A percentile compares a stretch with the other conserved stretches of the same genome.
Evolutionary conservation across 2,888 invertebrate species (phyloP).

Genomic region (Drosophila barbarae): DNA sequence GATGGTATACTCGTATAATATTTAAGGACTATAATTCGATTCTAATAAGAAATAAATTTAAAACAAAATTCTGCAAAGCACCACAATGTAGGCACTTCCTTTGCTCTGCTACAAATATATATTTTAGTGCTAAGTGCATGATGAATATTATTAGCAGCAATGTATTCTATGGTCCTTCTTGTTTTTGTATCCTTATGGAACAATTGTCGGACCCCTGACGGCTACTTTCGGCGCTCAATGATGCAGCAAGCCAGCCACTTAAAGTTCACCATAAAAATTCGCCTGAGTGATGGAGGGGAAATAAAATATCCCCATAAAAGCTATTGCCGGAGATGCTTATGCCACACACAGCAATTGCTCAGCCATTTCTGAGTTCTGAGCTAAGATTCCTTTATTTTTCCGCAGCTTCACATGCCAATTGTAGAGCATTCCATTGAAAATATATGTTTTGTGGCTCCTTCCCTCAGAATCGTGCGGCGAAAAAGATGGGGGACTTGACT

Average conservation of each 20-base stretch:
- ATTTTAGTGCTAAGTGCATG: slow-evolving; percentile 9
- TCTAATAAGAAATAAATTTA: background rate
- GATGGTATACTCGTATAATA: background rate
- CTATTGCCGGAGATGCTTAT: slow-evolving; percentile 11
- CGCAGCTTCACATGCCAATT: slow-evolving; percentile 6
- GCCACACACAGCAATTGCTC: slow-evolving; percentile 14
- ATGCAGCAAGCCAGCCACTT: slow-evolving; percentile 51
- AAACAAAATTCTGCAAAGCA: background rate
- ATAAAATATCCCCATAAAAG: slow-evolving; percentile 46
- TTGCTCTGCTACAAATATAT: slow-evolving; percentile 6
- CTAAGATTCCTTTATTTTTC: slow-evolving; percentile 5
- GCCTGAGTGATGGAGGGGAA: slow-evolving; percentile 42
- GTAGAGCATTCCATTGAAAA: slow-evolving; percentile 9
- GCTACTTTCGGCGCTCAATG: slow-evolving; percentile 34
- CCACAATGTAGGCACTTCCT: background rate
- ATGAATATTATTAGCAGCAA: slow-evolving; percentile 17
- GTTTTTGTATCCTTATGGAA: slow-evolving; percentile 1
- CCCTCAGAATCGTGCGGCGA: background rate
- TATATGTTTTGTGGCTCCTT: slow-evolving; percentile 13
- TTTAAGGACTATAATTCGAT: background rate
- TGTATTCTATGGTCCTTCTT: slow-evolving; percentile 3
- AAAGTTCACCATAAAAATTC: slow-evolving; percentile 57
- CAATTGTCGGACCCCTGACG: slow-evolving; percentile 1
- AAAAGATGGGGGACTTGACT: background rate
- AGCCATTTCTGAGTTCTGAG: slow-evolving; percentile 13